Evolutionary conservation across 2,888 invertebrate species (phyloP).

Genomic region (Tanypteryx hageni): DNA sequence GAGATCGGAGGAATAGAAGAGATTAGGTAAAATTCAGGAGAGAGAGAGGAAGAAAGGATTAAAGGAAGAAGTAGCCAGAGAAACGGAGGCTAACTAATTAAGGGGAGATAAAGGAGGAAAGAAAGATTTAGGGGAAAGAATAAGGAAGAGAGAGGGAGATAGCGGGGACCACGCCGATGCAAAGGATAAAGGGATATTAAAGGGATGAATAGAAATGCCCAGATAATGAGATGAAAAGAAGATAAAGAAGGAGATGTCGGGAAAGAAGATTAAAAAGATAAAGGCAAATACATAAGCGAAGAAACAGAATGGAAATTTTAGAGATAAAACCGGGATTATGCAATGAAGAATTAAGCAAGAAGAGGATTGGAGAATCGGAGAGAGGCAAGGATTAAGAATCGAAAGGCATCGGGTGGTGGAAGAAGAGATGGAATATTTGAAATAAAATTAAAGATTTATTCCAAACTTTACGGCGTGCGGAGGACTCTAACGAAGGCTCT

Average conservation of each 20-base stretch:
- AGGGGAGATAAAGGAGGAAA: background rate
- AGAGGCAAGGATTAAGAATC: background rate
- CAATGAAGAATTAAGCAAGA: background rate
- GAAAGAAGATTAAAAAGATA: no score
- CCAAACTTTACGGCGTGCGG: no score
- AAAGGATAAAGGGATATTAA: background rate
- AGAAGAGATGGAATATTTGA: background rate
- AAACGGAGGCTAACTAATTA: background rate
- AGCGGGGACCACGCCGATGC: background rate
- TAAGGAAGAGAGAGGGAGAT: background rate
- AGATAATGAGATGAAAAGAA: no score
- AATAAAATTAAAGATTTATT: slow-evolving; percentile 11
- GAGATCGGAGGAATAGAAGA: background rate
- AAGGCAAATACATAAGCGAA: background rate
- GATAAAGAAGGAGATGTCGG: no score
- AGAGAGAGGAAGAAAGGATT: no score
- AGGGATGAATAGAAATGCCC: no score
- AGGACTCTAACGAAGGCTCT: no score
- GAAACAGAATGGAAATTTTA: background rate
- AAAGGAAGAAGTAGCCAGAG: background rate
- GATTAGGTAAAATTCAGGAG: background rate
- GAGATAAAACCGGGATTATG: background rate
- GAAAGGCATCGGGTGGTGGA: background rate
- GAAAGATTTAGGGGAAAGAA: background rate
- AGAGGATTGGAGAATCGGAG: background rate